phyloP scores from a whole-genome alignment of 2,113 vertebrate species.

The Hippocampus guttulatus region DNA sequence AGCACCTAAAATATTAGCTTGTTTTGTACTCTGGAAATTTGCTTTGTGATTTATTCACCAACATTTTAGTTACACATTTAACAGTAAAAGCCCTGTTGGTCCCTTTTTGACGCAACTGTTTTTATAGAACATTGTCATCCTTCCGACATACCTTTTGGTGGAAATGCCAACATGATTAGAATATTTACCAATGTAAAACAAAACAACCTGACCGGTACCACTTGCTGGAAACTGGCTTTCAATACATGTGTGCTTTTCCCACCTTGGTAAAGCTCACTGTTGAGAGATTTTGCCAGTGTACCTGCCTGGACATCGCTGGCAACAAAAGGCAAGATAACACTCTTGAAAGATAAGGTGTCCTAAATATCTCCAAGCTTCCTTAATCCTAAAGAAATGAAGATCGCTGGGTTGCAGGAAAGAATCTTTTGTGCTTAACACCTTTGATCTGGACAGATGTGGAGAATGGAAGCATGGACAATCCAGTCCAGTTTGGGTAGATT shows the following conservation, averaged over 20 bases:
- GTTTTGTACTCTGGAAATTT: too few relatives aligned
- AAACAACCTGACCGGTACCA: too few relatives aligned
- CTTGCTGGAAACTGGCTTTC: neutral
- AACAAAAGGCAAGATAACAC: conserved; percentile 53
- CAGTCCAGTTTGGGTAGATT: conserved; percentile 59
- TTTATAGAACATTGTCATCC: neutral
- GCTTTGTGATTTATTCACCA: too few relatives aligned
- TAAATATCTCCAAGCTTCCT: conserved; percentile 53
- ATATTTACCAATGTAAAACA: neutral
- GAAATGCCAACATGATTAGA: neutral
- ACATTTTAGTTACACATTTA: too few relatives aligned
- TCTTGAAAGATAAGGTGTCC: conserved; percentile 62
- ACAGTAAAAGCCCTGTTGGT: too few relatives aligned
- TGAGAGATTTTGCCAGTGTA: conserved; percentile 53
- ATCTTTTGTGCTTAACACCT: conserved; percentile 48
- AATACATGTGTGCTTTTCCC: conserved; percentile 40
- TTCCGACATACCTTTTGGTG: neutral
- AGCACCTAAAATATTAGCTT: too few relatives aligned
- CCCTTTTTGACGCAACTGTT: too few relatives aligned
- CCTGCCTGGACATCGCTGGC: conserved; percentile 31
- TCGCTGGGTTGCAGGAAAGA: conserved; percentile 50
- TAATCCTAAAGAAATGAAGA: conserved; percentile 69
- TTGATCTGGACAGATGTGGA: conserved; percentile 57
- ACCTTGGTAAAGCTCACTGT: conserved; percentile 50
- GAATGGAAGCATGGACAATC: conserved; percentile 50